Percentiles rank a stretch among this genome's conserved stretches.
These are phyloP conservation scores for Lipophrys pholis DNA, from an alignment of 2,113 vertebrate species.

Conservation along the genomic window DNA sequence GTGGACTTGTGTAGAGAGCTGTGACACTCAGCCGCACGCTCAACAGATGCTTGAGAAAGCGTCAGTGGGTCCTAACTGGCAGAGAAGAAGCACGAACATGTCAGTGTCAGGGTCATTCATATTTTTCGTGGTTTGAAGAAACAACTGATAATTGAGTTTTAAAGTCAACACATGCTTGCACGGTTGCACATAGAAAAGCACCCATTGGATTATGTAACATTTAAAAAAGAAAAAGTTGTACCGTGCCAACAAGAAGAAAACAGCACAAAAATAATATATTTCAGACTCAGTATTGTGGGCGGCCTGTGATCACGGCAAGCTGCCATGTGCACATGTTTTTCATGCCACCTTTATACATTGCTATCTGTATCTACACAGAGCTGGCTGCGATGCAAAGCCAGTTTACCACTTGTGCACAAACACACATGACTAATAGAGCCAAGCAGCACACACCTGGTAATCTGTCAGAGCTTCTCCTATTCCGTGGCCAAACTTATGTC, in stretches of 20 bases:
- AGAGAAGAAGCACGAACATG: slow-evolving; percentile 26
- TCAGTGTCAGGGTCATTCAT: slow-evolving; percentile 10
- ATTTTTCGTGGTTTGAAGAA: slow-evolving; percentile 4
- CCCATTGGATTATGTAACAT: slow-evolving; percentile 38
- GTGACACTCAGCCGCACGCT: slow-evolving; percentile 43
- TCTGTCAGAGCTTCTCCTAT: slow-evolving; percentile 74
- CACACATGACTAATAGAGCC: slow-evolving; percentile 58
- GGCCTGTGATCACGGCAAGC: slow-evolving; percentile 69
- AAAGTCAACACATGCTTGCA: slow-evolving; percentile 4
- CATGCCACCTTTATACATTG: slow-evolving; percentile 62
- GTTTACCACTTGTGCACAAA: slow-evolving; percentile 32
- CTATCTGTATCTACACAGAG: slow-evolving; percentile 60
- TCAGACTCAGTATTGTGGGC: slow-evolving; percentile 46
- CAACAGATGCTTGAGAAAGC: slow-evolving; percentile 37
- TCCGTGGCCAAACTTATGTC: slow-evolving; percentile 74
- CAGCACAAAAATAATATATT: slow-evolving; percentile 46
- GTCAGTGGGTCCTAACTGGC: slow-evolving; percentile 9
- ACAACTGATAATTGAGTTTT: slow-evolving; percentile 5
- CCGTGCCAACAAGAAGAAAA: slow-evolving; percentile 39
- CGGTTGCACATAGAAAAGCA: slow-evolving; percentile 25
- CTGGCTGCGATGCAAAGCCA: slow-evolving; percentile 49
- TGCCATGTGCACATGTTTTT: slow-evolving; percentile 76
- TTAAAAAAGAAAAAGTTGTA: slow-evolving; percentile 26
- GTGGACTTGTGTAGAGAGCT: slow-evolving; percentile 52
- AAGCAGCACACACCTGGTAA: slow-evolving; percentile 71